These are phyloP conservation scores for Scomber japonicus DNA, from an alignment of 2,113 vertebrate genomes.

Conservation along the genomic window DNA sequence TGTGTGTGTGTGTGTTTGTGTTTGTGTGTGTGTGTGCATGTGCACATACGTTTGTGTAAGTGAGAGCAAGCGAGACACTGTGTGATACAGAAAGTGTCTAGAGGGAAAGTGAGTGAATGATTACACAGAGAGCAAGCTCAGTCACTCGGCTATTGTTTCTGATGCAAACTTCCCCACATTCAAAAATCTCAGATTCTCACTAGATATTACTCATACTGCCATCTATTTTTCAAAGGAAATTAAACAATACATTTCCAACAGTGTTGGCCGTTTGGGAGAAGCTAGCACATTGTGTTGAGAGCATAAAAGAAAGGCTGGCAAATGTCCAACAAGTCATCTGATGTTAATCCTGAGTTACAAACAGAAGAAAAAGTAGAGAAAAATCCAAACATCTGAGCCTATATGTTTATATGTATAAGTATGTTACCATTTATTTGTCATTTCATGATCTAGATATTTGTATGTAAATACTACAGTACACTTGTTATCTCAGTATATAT, in stretches of 20 bases:
- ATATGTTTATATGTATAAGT: background rate
- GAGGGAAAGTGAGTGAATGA: constrained; percentile 51
- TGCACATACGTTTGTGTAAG: too few relatives aligned
- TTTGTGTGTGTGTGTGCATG: too few relatives aligned
- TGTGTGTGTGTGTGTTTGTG: constrained; percentile 11
- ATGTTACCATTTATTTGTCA: background rate
- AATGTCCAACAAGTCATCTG: constrained; percentile 64
- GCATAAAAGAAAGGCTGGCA: constrained; percentile 68
- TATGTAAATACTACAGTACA: background rate
- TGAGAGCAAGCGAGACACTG: background rate
- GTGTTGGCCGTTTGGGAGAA: constrained; percentile 60
- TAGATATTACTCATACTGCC: constrained; percentile 54
- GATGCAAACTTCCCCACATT: constrained; percentile 73
- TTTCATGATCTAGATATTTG: background rate
- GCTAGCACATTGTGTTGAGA: constrained; percentile 70
- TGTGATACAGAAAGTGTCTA: background rate
- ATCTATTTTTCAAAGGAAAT: constrained; percentile 78
- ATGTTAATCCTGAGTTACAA: constrained; percentile 52
- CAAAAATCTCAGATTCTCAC: constrained; percentile 56
- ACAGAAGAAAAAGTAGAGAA: constrained; percentile 7
- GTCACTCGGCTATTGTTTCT: constrained; percentile 63
- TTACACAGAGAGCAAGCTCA: constrained; percentile 23
- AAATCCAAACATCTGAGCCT: background rate
- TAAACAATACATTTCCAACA: constrained; percentile 77
- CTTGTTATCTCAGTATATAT: background rate